phyloP scores from a whole-genome alignment of 1,140 invertebrate genomes.

The Psilanteris sp. region DNA sequence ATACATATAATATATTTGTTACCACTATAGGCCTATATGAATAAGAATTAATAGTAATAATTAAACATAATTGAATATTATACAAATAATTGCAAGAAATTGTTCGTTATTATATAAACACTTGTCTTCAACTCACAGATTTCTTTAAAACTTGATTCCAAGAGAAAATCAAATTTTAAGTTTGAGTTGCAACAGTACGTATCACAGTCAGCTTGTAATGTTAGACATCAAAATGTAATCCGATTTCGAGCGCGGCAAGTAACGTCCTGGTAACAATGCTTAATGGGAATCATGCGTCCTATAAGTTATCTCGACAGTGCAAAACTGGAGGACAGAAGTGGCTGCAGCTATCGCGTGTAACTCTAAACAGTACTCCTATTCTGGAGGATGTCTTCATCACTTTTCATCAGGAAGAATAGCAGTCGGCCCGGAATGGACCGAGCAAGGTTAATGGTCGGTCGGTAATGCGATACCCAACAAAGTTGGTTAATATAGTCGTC shows the following conservation, averaged over 20 bases:
- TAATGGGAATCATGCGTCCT: conserved; percentile 49
- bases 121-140: too few relatives aligned
- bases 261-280: conserved; percentile 41
- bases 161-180: too few relatives aligned
- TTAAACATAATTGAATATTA: too few relatives aligned
- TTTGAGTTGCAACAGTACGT: not conserved
- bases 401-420: conserved; percentile 65
- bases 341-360: conserved; percentile 51
- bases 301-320: conserved; percentile 55
- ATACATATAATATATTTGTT: too few relatives aligned
- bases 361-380: conserved; percentile 57
- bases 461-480: conserved; percentile 60
- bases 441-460: conserved; percentile 56
- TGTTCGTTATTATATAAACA: too few relatives aligned
- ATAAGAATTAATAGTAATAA: too few relatives aligned
- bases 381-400: conserved; percentile 59
- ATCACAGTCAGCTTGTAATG: conserved; percentile 22
- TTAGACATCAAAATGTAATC: conserved; percentile 36
- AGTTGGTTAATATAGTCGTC: conserved; percentile 61
- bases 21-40: too few relatives aligned
- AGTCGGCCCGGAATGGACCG: conserved; percentile 49
- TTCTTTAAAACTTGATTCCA: too few relatives aligned
- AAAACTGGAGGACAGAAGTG: conserved; percentile 53
- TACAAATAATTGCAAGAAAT: too few relatives aligned
- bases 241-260: conserved; percentile 14